These are phyloP conservation scores for Apamea anceps DNA, from an alignment of 2,888 invertebrate species.

Conservation along the genomic window DNA sequence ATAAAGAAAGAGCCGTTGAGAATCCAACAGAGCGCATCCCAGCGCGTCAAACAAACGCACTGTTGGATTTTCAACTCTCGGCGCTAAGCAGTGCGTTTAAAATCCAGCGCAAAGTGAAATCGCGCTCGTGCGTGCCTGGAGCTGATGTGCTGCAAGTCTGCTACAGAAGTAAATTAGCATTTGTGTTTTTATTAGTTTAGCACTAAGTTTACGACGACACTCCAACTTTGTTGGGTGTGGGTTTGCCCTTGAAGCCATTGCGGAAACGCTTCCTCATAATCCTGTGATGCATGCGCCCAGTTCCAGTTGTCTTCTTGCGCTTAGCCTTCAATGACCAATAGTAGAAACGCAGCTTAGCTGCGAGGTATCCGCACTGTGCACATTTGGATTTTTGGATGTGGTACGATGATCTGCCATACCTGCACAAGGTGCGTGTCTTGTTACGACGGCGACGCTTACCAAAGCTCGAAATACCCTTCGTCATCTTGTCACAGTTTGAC, in stretches of 20 bases:
- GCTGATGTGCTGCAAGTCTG: background rate
- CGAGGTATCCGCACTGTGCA: constrained; percentile 99
- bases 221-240: constrained; percentile 91
- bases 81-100: background rate
- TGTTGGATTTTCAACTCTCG: background rate
- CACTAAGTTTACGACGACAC: constrained; percentile 89
- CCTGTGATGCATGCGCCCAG: constrained; percentile 97
- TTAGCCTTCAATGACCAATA: constrained; percentile 99
- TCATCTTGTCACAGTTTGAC: constrained; percentile 90
- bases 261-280: constrained; percentile 96
- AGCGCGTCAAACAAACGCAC: background rate
- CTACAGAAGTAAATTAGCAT: constrained; percentile 6
- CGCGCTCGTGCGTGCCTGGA: background rate
- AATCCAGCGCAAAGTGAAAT: background rate
- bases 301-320: constrained; percentile 99
- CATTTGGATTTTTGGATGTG: constrained; percentile 99
- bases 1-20: background rate
- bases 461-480: constrained; percentile 99
- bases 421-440: constrained; percentile 99
- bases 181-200: constrained; percentile 72
- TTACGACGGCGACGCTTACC: constrained; percentile 98
- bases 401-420: constrained; percentile 99
- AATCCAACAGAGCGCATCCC: background rate
- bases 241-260: constrained; percentile 94
- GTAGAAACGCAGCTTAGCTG: constrained; percentile 98